phyloP scores from a whole-genome alignment of 2,888 invertebrate species.

The Steinernema carpocapsae region DNA sequence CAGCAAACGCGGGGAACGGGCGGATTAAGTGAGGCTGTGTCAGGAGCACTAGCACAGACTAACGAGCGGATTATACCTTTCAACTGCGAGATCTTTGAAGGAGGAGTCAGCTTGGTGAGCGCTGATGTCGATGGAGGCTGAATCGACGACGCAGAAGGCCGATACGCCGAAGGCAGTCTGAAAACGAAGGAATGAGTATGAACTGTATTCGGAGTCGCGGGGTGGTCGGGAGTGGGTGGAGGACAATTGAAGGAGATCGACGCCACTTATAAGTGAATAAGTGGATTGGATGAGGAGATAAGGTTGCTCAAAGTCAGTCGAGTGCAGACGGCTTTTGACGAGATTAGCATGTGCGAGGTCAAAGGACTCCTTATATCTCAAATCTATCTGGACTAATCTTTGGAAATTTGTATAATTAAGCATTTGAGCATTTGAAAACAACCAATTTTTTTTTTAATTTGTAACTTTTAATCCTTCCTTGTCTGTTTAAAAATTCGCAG shows the following conservation, averaged over 20 bases:
- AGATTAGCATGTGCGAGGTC: slow-evolving; percentile 31
- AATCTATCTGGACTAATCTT: neutral
- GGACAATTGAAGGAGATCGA: slow-evolving; percentile 2
- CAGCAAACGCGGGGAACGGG: neutral
- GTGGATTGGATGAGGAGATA: slow-evolving; percentile 13
- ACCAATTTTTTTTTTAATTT: neutral
- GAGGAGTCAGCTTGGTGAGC: slow-evolving; percentile 33
- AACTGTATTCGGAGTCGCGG: neutral
- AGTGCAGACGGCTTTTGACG: slow-evolving; percentile 35
- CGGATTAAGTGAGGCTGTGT: neutral
- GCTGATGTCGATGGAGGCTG: slow-evolving; percentile 5
- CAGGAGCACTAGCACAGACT: neutral
- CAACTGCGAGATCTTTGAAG: slow-evolving; percentile 32
- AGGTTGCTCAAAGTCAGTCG: slow-evolving; percentile 31
- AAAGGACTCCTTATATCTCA: neutral
- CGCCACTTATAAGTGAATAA: neutral
- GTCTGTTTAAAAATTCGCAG: too few relatives aligned
- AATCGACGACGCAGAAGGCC: slow-evolving; percentile 22
- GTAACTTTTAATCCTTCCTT: too few relatives aligned
- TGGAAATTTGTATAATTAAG: too few relatives aligned
- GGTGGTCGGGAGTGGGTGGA: neutral
- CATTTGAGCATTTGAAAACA: too few relatives aligned
- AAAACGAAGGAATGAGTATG: neutral
- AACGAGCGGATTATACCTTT: slow-evolving; percentile 26
- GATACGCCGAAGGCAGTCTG: slow-evolving; percentile 22